A percentile compares a stretch with the other conserved stretches of the same genome.
These are phyloP conservation scores for Megalops cyprinoides DNA, from an alignment of 2,797 vertebrate species.

Conservation along the genomic window DNA sequence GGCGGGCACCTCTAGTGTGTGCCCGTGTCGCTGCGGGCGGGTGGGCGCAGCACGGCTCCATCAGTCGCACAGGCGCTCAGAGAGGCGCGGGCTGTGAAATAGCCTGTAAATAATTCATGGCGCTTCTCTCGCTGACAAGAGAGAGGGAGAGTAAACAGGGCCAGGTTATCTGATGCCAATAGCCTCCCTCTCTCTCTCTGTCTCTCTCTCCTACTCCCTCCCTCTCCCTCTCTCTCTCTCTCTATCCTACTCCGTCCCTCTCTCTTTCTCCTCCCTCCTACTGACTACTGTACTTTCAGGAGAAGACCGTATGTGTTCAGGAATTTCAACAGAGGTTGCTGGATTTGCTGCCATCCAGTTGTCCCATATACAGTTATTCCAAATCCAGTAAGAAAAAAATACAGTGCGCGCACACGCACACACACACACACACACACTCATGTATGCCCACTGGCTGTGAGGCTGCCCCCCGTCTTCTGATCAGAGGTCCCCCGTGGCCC, in stretches of 20 bases:
- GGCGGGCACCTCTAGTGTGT: neutral
- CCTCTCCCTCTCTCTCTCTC: no score
- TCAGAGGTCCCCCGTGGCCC: neutral
- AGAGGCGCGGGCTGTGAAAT: constrained; percentile 49
- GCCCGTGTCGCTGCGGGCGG: neutral
- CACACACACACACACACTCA: constrained; percentile 20
- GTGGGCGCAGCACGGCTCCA: constrained; percentile 11
- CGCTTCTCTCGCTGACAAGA: constrained; percentile 11
- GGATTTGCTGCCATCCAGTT: constrained; percentile 65
- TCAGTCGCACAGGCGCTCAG: constrained; percentile 35
- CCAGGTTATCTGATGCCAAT: constrained; percentile 56
- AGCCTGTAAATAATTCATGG: constrained; percentile 65
- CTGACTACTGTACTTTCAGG: constrained; percentile 5
- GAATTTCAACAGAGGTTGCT: constrained; percentile 67
- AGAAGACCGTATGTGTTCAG: constrained; percentile 29
- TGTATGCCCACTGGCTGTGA: no score
- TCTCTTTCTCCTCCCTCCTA: constrained; percentile 20
- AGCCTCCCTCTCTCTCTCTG: constrained; percentile 30
- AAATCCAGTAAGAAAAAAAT: no score
- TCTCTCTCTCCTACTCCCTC: no score
- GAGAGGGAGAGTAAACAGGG: constrained; percentile 60
- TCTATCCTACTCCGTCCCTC: constrained; percentile 37
- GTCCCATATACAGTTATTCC: constrained; percentile 44
- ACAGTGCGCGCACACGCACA: constrained; percentile 5
- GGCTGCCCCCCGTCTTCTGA: neutral